Evolutionary conservation across 1,140 invertebrate species (phyloP).

Genomic region (Phenacoccus solenopsis): DNA sequence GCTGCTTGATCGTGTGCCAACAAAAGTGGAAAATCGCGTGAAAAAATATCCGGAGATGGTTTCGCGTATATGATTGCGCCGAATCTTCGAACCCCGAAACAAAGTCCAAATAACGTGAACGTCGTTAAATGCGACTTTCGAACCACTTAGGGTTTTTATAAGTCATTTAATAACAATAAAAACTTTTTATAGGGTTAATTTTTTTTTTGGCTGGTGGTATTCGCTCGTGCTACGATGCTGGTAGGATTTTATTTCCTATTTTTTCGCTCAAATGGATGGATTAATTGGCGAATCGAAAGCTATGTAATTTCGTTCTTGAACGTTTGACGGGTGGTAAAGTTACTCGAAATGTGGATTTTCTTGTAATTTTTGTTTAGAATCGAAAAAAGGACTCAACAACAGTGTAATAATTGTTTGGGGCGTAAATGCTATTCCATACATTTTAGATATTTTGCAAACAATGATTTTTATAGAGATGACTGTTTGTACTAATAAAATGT

Average conservation of each 20-base stretch:
- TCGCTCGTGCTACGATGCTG: background rate
- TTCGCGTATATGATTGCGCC: background rate
- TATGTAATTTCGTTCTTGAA: no score
- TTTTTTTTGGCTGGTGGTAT: background rate
- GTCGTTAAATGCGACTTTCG: background rate
- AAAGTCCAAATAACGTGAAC: background rate
- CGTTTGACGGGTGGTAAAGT: no score
- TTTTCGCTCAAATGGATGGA: background rate
- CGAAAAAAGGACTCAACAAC: no score
- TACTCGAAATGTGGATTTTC: no score
- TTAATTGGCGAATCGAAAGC: background rate
- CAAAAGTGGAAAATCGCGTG: background rate
- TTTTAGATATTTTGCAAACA: no score
- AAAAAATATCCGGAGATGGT: background rate
- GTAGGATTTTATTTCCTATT: background rate
- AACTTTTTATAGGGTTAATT: background rate
- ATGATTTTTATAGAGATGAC: no score
- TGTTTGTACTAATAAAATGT: no score
- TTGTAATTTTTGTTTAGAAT: no score
- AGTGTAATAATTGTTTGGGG: no score
- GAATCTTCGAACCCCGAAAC: background rate
- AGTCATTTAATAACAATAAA: slow-evolving; percentile 3
- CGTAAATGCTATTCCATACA: no score
- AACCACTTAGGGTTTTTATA: background rate
- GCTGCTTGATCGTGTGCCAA: background rate